Base-by-base conservation (phyloP, 30 jellyfish, hydroid and myxozoan genomes). In the Pseudorhiza aurosa region DNA sequence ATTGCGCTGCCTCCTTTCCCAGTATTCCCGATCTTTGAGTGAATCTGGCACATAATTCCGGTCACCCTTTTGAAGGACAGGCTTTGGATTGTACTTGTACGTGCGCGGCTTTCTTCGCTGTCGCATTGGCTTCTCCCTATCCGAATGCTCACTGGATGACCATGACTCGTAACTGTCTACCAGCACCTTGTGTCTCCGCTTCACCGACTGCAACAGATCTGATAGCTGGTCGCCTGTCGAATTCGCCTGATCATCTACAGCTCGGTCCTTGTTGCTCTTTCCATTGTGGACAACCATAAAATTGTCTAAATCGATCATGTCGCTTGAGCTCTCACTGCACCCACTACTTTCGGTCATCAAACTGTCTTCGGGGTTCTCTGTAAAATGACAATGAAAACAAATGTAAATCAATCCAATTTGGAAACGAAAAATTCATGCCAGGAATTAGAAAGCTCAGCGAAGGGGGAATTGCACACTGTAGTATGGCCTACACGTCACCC, bases 1-100 rank as follows among this genome's bases (percentile, higher is more conserved):
- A 40, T 90, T 90, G n/a, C 97, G 65, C 63, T 90, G 83, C 33
- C 97, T 46, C 31, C 94, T 58, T 29, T 83, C 97, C 97, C 97
- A 90, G 64, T 90, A 90, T 2, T 90, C 97, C 42, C 40, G 76
- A 44, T 82, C 95, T 56, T 90, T 90, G 39, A 90, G 39, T 5
- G 37, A 72, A 12, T 90, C 97, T 2, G 97, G 97, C 7, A 90
- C 97, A 49, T 74, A 74, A 31, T 60, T 31, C 22, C 95, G 91
- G 42, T 75, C 72, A 2, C 75, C 91, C 63, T 90, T 90, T 12
- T 90, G 97, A 17, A 63, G 93, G 2, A 90, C 80, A 27, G 97
- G 97, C 57, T 90, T 83, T 50, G 97, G 97, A 63, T 90, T 83
- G 51, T 90, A 90, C 68, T 80, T 90, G 73, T 90, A 90, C 0